Base-by-base conservation (phyloP, 2,888 invertebrate species). In the Dryobota labecula region DNA sequence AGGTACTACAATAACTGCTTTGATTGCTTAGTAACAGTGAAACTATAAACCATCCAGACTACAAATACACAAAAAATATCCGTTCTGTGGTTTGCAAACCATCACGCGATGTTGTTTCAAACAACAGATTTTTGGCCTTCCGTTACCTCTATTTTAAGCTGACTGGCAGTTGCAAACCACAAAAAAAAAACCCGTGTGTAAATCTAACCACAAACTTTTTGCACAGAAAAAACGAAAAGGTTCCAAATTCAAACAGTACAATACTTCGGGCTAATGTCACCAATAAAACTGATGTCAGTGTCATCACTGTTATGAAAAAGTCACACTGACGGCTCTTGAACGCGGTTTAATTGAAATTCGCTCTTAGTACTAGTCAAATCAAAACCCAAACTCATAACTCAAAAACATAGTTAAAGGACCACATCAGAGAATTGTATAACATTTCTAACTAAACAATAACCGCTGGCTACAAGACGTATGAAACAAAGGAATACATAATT, bases 401-500 rank as follows among this genome's bases (percentile, higher is more conserved):
- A n/a, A 58, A 70, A 36, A 49, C 20, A 8, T 2, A 13, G 11
- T 18, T 27, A n/a, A n/a, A 51, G 8, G 33, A 47, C 9, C 20
- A 24, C 20, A 24, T 45, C 27, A 47, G 18, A 49, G 20, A 13
- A 74, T 60, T 2, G 30, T 60, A 30, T 61, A 49, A 47, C 49
- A 9, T 30, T 61, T 43, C 20, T n/a, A 49, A 47, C 36, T 18
- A 20, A 45, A 67, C 43, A 61, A 68, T 68, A 56, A 67, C 30
- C 20, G 13, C 38, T 41, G 20, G 38, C 30, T 49, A 49, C 54
- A 60, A 49, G 47, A 56, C n/a, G 20, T 6, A 43, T 61, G 43
- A 20, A 61, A 74, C 74, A 74, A 74, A 61, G 60, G 68, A 56
- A 60, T 68, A 9, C 15, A 11, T 60, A 33, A 71, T 53, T 53